Base-by-base conservation (phyloP, 2,113 vertebrate genomes). In the Ibidorhyncha struthersii region DNA sequence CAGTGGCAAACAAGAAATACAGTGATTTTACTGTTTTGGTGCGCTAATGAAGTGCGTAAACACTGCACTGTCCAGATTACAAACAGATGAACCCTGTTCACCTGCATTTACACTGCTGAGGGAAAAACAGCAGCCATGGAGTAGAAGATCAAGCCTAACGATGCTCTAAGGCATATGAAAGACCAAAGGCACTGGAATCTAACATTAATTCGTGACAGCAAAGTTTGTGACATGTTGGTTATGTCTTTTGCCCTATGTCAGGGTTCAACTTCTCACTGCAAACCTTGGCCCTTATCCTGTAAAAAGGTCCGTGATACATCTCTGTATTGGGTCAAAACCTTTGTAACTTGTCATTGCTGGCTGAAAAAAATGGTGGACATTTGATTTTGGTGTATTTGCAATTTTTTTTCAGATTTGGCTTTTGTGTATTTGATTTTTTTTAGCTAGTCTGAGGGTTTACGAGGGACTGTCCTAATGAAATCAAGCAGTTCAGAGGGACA, bases 371-470 rank as follows among this genome's bases (percentile, higher is more conserved):
- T 23, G 9, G 21, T n/a, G 18, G 14, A 12, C 3, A 17, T 69
- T 22, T 52, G 12, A 72, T 66, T 86, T 62, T 56, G 3, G 2
- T 41, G 6, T 29, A 21, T 59, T 73, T 67, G 22, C 2, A 12
- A 49, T 50, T 50, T 53, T 43, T 45, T 38, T 27, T 3, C 45
- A 34, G 32, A 19, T 50, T 38, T 67, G 10, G 13, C 1, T 52
- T 49, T 3, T 10, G 19, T 21, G 23, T 14, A 3, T 58, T 58
- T 38, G 1, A 2, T 5, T 21, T 62, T 87, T 69, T 25, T 20
- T 58, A 27, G 14, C 6, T 47, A 4, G 0, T 20, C 13, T 43
- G 30, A 5, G 7, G 2, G 10, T 5, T 36, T 9, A 0, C 2
- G 0, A 6, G 9, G 40, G 18, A 1, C 29, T 9, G 14, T 32